Evolutionary conservation across 2,113 vertebrate genomes (phyloP).

Genomic region (Trogon surrucura): DNA sequence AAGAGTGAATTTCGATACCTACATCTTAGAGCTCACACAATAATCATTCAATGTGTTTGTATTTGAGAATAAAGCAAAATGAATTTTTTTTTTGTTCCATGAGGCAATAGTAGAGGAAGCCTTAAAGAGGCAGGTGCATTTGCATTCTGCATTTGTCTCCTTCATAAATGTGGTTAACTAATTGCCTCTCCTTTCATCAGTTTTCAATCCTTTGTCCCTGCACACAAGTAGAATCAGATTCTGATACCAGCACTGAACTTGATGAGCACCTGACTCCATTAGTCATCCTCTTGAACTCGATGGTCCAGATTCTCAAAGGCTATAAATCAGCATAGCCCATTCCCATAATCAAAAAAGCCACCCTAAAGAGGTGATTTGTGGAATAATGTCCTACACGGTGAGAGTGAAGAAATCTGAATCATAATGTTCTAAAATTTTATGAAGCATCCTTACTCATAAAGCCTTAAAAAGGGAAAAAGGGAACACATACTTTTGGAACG

Average conservation of each 20-base stretch:
- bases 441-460: background rate
- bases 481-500: background rate
- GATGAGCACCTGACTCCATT: slow-evolving; percentile 34
- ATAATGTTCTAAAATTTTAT: background rate
- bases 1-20: slow-evolving; percentile 53
- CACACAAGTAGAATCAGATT: slow-evolving; percentile 19
- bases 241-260: background rate
- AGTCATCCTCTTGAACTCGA: slow-evolving; percentile 27
- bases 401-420: background rate
- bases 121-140: background rate
- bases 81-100: slow-evolving; percentile 2
- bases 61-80: slow-evolving; percentile 57
- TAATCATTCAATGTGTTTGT: slow-evolving; percentile 28
- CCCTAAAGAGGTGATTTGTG: background rate
- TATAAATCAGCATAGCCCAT: background rate
- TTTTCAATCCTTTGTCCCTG: slow-evolving; percentile 5
- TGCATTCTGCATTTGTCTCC: background rate
- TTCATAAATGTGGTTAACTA: background rate
- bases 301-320: background rate
- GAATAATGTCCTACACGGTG: background rate
- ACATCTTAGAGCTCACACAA: slow-evolving; percentile 37
- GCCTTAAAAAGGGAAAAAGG: background rate
- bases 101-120: background rate
- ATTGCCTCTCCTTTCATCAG: slow-evolving; percentile 21
- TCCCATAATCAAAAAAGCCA: background rate